phyloP scores from a whole-genome alignment of 2,113 vertebrate genomes.

The Halcyon senegalensis region DNA sequence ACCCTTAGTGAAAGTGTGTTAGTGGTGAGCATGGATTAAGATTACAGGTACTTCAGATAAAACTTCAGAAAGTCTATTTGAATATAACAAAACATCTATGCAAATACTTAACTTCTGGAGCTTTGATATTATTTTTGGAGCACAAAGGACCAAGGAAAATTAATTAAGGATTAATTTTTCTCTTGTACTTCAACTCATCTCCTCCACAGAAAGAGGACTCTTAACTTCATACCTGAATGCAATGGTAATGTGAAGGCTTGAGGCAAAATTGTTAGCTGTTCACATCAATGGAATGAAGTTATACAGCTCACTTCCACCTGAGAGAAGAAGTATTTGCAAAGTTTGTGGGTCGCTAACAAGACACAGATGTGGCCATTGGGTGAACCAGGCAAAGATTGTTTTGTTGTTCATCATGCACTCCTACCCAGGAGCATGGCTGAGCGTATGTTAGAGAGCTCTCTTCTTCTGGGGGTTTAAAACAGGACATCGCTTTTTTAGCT shows the following conservation, averaged over 20 bases:
- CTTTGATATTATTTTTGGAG: not conserved
- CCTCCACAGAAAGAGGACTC: not conserved
- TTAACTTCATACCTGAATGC: not conserved
- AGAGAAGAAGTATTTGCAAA: not conserved
- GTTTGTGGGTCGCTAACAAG: not conserved
- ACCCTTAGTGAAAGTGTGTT: not conserved
- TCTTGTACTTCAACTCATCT: not conserved
- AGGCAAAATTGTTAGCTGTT: constrained; percentile 19
- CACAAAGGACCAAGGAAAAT: not conserved
- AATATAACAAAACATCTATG: not conserved
- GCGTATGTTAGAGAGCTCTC: accelerated
- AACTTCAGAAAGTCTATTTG: not conserved
- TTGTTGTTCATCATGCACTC: not conserved
- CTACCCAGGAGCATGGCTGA: not conserved
- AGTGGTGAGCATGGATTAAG: not conserved
- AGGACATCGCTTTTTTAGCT: not conserved
- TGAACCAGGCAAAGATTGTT: not conserved
- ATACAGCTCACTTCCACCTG: constrained; percentile 36
- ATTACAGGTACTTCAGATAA: not conserved
- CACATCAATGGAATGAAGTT: constrained; percentile 37
- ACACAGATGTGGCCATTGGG: not conserved
- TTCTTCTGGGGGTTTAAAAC: not conserved
- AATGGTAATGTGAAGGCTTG: constrained; percentile 5
- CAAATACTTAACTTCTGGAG: not conserved
- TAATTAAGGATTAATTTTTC: not conserved